These are phyloP conservation scores for Sebastolobus altivelis DNA, from an alignment of 2,797 vertebrate genomes.

Conservation along the genomic window DNA sequence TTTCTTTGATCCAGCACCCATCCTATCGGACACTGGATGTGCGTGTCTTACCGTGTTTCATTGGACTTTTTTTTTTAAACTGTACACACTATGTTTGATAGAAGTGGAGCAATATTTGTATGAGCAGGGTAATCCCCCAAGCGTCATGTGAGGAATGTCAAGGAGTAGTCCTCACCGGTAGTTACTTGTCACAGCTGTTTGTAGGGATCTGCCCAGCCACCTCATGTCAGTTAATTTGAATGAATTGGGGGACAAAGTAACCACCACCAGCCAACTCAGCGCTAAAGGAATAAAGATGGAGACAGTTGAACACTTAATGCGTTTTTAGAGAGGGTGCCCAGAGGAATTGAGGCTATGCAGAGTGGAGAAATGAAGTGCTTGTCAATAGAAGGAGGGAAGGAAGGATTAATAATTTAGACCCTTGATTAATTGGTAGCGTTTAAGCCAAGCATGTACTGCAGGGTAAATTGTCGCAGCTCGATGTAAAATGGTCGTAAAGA, in stretches of 20 bases:
- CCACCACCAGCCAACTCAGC: background rate
- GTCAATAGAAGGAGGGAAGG: background rate
- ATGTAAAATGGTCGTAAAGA: slow-evolving; percentile 7
- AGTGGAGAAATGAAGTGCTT: background rate
- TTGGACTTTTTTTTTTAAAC: background rate
- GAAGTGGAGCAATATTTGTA: background rate
- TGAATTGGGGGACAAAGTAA: background rate
- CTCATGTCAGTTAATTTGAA: background rate
- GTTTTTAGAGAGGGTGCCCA: background rate
- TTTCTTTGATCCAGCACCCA: background rate
- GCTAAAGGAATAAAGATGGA: slow-evolving; percentile 3
- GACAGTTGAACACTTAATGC: background rate
- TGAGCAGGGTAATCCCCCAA: background rate
- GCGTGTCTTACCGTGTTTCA: background rate
- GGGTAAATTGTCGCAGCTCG: background rate
- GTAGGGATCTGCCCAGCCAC: background rate
- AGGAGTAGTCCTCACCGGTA: background rate
- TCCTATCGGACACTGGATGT: background rate
- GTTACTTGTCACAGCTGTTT: background rate
- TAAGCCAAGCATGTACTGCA: background rate
- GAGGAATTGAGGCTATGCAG: background rate
- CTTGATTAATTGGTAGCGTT: background rate
- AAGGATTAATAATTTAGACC: slow-evolving; percentile 6
- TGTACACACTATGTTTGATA: background rate
- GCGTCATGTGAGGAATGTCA: background rate